Conservation (phyloP, 2,113 vertebrate genomes). For the Triplophysa siluroides region DNA sequence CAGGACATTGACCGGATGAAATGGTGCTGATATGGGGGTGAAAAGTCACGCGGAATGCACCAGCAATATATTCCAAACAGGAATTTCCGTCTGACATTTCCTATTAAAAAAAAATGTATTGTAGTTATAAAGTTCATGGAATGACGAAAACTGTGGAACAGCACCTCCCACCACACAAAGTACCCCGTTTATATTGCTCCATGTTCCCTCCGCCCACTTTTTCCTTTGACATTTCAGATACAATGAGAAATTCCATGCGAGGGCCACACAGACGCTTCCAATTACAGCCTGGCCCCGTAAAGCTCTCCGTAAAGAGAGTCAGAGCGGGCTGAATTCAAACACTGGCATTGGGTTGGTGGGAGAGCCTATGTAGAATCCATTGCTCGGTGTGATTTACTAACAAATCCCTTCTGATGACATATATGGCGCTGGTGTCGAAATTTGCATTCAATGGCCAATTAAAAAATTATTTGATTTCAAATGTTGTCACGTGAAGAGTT, state of each 20-base stretch:
- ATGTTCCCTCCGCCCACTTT: constrained; percentile 12
- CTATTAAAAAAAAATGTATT: constrained; percentile 28
- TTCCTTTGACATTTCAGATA: constrained; percentile 53
- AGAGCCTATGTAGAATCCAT: constrained; percentile 32
- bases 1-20: not conserved
- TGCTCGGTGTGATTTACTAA: constrained; percentile 28
- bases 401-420: constrained; percentile 3
- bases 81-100: constrained; percentile 26
- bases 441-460: not conserved
- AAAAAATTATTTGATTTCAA: not conserved
- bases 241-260: constrained; percentile 67
- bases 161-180: constrained; percentile 35
- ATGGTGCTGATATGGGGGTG: constrained; percentile 17
- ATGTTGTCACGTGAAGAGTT: not conserved
- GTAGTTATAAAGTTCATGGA: constrained; percentile 61
- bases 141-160: constrained; percentile 50
- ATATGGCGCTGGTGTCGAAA: not conserved
- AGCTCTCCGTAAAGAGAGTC: constrained; percentile 43
- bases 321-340: constrained; percentile 46
- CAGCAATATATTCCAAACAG: constrained; percentile 40
- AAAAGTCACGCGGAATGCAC: not conserved
- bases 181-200: constrained; percentile 43
- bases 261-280: constrained; percentile 70
- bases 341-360: constrained; percentile 39
- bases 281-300: constrained; percentile 63